These are phyloP conservation scores for Muscina levida DNA, from an alignment of 2,888 invertebrate genomes.

Conservation along the genomic window DNA sequence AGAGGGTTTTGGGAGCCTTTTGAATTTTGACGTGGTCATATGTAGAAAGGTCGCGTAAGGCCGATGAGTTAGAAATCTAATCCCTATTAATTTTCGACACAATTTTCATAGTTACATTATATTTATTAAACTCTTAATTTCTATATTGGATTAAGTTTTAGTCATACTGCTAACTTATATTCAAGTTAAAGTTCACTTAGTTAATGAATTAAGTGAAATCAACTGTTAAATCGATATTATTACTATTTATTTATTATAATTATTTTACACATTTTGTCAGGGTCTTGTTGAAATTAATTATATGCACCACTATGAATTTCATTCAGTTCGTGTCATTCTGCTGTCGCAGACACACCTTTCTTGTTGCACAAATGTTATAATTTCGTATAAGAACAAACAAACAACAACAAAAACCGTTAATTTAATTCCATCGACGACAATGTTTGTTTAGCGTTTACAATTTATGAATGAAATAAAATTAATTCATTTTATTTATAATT, in stretches of 20 bases:
- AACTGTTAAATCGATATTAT: too few species aligned
- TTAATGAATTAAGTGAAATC: too few species aligned
- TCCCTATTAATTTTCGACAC: too few species aligned
- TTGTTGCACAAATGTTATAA: not conserved
- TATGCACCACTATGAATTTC: slow-evolving; percentile 25
- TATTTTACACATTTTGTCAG: not conserved
- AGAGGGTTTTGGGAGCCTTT: too few species aligned
- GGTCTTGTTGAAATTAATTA: slow-evolving; percentile 33
- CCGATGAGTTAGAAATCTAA: too few species aligned
- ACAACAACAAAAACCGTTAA: not conserved
- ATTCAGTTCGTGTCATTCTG: slow-evolving; percentile 12
- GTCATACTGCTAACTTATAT: too few species aligned
- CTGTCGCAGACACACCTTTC: slow-evolving; percentile 24
- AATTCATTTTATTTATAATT: slow-evolving; percentile 43
- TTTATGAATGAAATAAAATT: slow-evolving; percentile 65
- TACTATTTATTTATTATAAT: not conserved
- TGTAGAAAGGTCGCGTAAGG: too few species aligned
- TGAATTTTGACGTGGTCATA: too few species aligned
- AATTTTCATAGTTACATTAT: too few species aligned
- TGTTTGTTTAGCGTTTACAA: slow-evolving; percentile 33
- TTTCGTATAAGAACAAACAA: slow-evolving; percentile 13
- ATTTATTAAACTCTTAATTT: too few species aligned
- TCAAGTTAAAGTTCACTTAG: too few species aligned
- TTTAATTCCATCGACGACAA: slow-evolving; percentile 24
- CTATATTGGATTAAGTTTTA: too few species aligned